Evolutionary conservation across 2,797 vertebrate species (phyloP).

Genomic region (Monodelphis domestica): DNA sequence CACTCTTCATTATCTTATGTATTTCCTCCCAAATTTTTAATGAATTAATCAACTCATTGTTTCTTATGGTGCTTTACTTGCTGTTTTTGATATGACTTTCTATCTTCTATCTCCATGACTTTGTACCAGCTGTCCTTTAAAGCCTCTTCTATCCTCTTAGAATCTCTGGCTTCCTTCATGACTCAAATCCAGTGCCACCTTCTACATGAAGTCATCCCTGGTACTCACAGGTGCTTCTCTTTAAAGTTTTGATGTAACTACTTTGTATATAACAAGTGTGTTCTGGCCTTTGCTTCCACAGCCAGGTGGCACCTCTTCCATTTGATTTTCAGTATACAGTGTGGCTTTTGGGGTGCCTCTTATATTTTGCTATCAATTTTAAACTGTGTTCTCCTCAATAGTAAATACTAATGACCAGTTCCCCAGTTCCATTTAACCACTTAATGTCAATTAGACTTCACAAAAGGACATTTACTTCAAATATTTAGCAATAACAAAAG

Average conservation of each 20-base stretch:
- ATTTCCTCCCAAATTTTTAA: too few relatives aligned
- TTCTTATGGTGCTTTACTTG: too few relatives aligned
- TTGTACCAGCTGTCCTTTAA: neutral
- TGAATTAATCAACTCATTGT: too few relatives aligned
- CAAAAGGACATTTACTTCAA: neutral
- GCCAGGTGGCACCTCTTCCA: neutral
- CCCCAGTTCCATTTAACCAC: neutral
- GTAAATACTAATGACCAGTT: neutral
- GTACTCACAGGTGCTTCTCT: neutral
- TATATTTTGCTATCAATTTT: neutral
- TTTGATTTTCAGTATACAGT: neutral
- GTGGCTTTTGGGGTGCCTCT: neutral
- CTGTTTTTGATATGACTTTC: neutral
- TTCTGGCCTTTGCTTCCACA: neutral
- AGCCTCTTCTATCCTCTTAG: neutral
- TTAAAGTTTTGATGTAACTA: neutral
- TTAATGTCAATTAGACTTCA: neutral
- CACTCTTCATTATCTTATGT: too few relatives aligned
- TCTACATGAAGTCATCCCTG: neutral
- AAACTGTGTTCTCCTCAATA: neutral
- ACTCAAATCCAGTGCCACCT: neutral
- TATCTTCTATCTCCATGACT: neutral
- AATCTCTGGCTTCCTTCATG: neutral
- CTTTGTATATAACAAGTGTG: neutral
- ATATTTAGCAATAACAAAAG: neutral